Evolutionary conservation across 2,888 invertebrate genomes (phyloP).

Genomic region (Brenthis daphne): DNA sequence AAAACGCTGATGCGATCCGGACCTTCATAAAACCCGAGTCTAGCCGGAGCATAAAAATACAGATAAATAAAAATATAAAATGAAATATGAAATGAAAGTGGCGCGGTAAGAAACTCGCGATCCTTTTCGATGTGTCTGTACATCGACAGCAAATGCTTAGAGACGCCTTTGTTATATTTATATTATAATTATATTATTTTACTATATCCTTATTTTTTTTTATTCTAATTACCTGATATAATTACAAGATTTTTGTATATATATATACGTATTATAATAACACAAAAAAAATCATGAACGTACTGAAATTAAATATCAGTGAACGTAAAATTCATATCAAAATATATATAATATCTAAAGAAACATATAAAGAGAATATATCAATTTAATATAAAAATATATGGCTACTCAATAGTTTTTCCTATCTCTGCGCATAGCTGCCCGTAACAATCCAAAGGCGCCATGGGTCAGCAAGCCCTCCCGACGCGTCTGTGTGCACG

Average conservation of each 20-base stretch:
- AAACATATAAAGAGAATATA: neutral
- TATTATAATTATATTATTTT: neutral
- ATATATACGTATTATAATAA: too few species aligned
- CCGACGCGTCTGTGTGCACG: constrained; percentile 44
- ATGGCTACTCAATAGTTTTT: constrained; percentile 46
- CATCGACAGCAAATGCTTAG: constrained; percentile 46
- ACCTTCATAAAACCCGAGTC: constrained; percentile 65
- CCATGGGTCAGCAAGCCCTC: constrained; percentile 74
- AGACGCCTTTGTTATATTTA: constrained; percentile 38
- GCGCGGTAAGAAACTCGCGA: constrained; percentile 77
- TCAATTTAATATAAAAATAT: neutral
- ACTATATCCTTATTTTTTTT: too few species aligned
- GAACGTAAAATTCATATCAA: neutral
- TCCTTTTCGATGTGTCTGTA: constrained; percentile 77
- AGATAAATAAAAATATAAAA: constrained; percentile 79
- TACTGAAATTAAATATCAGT: too few species aligned
- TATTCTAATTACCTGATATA: too few species aligned
- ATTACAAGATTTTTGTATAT: too few species aligned
- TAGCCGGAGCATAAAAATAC: constrained; percentile 75
- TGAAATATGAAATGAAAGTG: constrained; percentile 79
- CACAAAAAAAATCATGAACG: too few species aligned
- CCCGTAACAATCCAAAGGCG: constrained; percentile 80
- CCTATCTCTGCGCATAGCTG: constrained; percentile 68
- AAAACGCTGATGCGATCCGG: constrained; percentile 56
- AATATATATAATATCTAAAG: neutral